Evolutionary conservation across 2,888 invertebrate species (phyloP), one percentile per base, ranked within the genome.

Genomic region (Scaptomyza parva): DNA sequence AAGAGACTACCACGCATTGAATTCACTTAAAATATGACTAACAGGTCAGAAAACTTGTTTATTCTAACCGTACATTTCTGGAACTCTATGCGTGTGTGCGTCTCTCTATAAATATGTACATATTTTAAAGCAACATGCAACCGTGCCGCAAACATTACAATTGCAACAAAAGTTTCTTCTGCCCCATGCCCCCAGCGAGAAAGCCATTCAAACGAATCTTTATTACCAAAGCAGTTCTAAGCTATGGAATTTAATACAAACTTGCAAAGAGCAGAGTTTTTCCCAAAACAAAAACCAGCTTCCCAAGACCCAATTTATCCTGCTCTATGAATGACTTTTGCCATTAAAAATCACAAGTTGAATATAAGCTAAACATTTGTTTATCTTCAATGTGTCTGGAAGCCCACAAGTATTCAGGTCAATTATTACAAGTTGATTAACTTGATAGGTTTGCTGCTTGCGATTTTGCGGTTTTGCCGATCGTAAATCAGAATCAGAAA

Each of bases 41-140:
- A n/a, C 47, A 20, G 30, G 18, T 47, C 18, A 30, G n/a, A n/a
- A 33, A 47, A 47, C 47, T 47, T 30, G 30, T 47, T 47, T 47
- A n/a, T 30, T n/a, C 9, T 20, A 47, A 47, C 47, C n/a, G 47
- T 47, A n/a, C 9, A 18, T 47, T 20, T 47, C 2, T 9, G 1
- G 33, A 11, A 18, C 18, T 30, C 37, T 18, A n/a, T 47, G 47
- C 45, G 45, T 47, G 45, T 20, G 45, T 18, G 12, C 30, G 28
- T 18, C 30, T 18, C n/a, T 47, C 6, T n/a, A 47, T 47, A 30
- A 47, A 47, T 30, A 47, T 47, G 47, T 30, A 30, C 30, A 30
- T 30, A 33, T 6, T n/a, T 30, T 47, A 47, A 30, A 9, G 18
- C 47, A 28, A 30, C 30, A 30, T 47, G 30, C 47, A 47, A 20